Percentiles rank a stretch among this genome's conserved stretches.
Conservation (phyloP, 2,888 invertebrate genomes). For the Brenthis daphne region DNA sequence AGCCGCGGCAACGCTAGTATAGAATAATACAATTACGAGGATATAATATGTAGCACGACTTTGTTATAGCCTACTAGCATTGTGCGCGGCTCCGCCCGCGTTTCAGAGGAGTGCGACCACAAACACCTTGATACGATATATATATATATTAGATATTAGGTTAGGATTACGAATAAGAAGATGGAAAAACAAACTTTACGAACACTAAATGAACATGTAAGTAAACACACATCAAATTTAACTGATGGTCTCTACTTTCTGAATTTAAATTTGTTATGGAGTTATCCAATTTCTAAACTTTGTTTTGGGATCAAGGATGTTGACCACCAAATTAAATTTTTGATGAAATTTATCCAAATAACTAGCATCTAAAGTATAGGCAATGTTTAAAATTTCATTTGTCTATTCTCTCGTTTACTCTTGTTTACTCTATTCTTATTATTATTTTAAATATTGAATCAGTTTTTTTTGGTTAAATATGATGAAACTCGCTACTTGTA, state of each 20-base stretch:
- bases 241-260: slow-evolving; percentile 11
- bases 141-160: not conserved
- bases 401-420: no score
- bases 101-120: no score
- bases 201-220: not conserved
- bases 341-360: slow-evolving; percentile 18
- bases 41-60: no score
- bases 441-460: no score
- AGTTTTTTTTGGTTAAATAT: no score
- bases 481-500: no score
- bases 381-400: no score
- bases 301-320: slow-evolving; percentile 28
- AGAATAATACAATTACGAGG: no score
- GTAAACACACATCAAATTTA: slow-evolving; percentile 6
- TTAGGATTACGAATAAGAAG: not conserved
- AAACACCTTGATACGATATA: not conserved
- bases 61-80: no score
- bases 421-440: no score
- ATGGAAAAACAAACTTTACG: not conserved
- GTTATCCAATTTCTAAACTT: slow-evolving; percentile 30
- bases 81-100: no score
- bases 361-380: not conserved
- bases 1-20: no score
- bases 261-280: slow-evolving; percentile 19
- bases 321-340: slow-evolving; percentile 28